Evolutionary conservation across 2,888 invertebrate species (phyloP).

Genomic region (Drosophila paramelanica): DNA sequence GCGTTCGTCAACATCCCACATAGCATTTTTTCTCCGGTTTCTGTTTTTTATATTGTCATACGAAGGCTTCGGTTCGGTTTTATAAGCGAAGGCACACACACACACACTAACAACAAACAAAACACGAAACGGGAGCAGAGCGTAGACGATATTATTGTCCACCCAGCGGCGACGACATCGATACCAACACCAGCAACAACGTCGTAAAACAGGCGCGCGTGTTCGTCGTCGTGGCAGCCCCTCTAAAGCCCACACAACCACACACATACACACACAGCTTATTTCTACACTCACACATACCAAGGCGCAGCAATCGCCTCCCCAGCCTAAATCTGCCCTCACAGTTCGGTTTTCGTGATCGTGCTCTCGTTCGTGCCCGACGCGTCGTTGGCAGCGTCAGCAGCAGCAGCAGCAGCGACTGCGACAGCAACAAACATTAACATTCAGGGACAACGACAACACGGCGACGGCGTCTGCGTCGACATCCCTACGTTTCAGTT

Average conservation of each 20-base stretch:
- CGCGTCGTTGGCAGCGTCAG: slow-evolving; percentile 32
- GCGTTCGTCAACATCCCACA: slow-evolving; percentile 82
- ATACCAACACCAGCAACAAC: slow-evolving; percentile 56
- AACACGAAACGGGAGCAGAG: slow-evolving; percentile 65
- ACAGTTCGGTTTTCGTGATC: slow-evolving; percentile 57
- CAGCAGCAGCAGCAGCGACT: slow-evolving; percentile 10
- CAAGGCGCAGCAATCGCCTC: slow-evolving; percentile 37
- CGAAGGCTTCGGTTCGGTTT: slow-evolving; percentile 54
- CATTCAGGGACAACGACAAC: slow-evolving; percentile 75
- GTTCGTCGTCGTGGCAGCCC: slow-evolving; percentile 70
- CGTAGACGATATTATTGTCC: slow-evolving; percentile 63
- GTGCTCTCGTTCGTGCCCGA: slow-evolving; percentile 55
- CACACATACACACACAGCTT: slow-evolving; percentile 9
- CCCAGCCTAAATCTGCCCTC: slow-evolving; percentile 44
- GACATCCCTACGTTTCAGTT: slow-evolving; percentile 83
- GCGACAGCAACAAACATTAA: slow-evolving; percentile 57
- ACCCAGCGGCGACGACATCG: slow-evolving; percentile 69
- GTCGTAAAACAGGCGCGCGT: slow-evolving; percentile 69
- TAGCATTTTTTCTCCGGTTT: slow-evolving; percentile 52
- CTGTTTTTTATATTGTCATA: slow-evolving; percentile 24
- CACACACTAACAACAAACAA: slow-evolving; percentile 40
- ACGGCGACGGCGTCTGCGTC: slow-evolving; percentile 72
- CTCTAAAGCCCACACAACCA: slow-evolving; percentile 36
- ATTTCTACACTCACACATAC: slow-evolving; percentile 25
- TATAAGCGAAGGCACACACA: slow-evolving; percentile 15